Evolutionary conservation across 64 coral and sea anemone genomes (phyloP), one percentile per base, ranked within the genome.

Genomic region (Pocillopora verrucosa): DNA sequence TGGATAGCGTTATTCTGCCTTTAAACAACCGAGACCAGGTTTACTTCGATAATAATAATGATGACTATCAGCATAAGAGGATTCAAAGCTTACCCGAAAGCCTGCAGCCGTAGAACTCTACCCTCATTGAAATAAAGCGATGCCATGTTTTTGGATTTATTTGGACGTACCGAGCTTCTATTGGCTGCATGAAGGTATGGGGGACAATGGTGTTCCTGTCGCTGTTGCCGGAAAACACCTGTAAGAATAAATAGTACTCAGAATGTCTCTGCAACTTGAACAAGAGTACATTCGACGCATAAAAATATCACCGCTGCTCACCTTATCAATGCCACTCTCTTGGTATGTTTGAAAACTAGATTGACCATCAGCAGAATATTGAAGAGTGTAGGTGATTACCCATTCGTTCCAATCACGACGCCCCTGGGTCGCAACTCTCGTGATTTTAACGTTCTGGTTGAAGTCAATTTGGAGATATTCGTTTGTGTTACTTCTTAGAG

Each of bases 391-490:
- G 11, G 35, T 83, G 24, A 16, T 63, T 38, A 65, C 80, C 80
- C 80, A 83, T 34, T 35, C 0, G 3, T 12, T 1, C 22, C 7
- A 4, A 26, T 5, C 35, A 13, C 24, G 57, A 10, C n/a, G 14
- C 17, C 87, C 87, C 59, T 89, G 87, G 25, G 87, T 89, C 4
- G 58, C 12, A 0, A 89, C 22, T 16, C 24, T 36, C 30, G 87
- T 67, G 13, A 89, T 34, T 65, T 77, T 76, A 2, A 64, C 59
- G 13, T 65, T 61, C 13, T 19, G 35, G 1, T 41, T 16, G 16
- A 89, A 78, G 12, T 89, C 58, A 36, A 89, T 75, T 77, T 89
- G 87, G 16, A 89, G 24, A 74, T 60, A 89, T 12, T 89, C 58
- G 3, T 56, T 67, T 3, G 19, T 1, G n/a, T 76, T 14, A 62